phyloP scores from a whole-genome alignment of 1,140 invertebrate genomes.

The Pogonomyrmex californicus region DNA sequence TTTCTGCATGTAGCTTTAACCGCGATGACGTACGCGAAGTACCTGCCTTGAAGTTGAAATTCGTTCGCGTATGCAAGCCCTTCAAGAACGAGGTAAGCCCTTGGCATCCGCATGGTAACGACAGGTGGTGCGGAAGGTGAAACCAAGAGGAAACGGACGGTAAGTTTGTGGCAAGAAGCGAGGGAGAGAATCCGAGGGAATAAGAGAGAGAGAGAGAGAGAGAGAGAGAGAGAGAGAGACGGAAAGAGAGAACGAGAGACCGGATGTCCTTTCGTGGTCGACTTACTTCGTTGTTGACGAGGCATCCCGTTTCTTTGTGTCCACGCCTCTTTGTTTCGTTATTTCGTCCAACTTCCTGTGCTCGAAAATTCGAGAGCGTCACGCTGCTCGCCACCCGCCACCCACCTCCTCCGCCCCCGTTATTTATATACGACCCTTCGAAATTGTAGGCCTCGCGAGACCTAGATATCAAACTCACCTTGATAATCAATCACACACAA shows the following conservation, averaged over 20 bases:
- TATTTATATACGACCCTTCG: conserved; percentile 23
- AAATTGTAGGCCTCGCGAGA: not conserved
- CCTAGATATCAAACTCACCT: not conserved
- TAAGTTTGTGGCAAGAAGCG: conserved; percentile 49
- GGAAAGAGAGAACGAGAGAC: conserved; percentile 72
- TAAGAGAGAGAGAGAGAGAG: not conserved
- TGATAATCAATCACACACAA: not conserved
- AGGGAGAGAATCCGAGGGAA: not conserved
- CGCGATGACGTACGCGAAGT: not conserved
- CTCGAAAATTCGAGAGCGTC: conserved; percentile 65
- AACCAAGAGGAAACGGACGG: conserved; percentile 69
- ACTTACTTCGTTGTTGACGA: conserved; percentile 80
- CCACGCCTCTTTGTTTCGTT: conserved; percentile 78
- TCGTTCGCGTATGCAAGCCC: not conserved
- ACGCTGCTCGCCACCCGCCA: not conserved
- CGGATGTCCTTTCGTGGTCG: conserved; percentile 86
- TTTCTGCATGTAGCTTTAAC: not conserved
- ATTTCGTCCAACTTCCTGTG: conserved; percentile 76
- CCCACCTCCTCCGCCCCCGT: not conserved
- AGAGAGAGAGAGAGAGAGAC: conserved; percentile 1
- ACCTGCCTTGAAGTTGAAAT: conserved; percentile 26
- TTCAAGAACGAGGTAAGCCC: conserved; percentile 32
- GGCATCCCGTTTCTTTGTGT: conserved; percentile 80
- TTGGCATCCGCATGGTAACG: conserved; percentile 61
- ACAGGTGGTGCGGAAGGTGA: conserved; percentile 74